Base-by-base conservation (phyloP, 2,888 invertebrate species). In the Nomada goodeniana region DNA sequence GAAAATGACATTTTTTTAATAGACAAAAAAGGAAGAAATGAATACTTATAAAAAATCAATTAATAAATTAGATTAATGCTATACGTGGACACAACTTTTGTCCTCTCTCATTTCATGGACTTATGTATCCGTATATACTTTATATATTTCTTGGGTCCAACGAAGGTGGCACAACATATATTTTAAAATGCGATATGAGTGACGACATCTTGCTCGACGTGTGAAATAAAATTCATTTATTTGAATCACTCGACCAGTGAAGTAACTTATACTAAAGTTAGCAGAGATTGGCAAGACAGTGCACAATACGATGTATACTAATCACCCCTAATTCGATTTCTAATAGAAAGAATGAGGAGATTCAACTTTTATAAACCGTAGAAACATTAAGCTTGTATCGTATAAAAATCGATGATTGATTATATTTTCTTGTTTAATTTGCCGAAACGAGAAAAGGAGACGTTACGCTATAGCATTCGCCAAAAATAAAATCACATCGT, bases 401-500 rank as follows among this genome's bases (percentile, higher is more conserved):
- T 44, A 29, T 55, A 59, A 44, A 15, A 55, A 55, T 55, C 13
- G 5, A 67, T n/a, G 36, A 36, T 36, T 36, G 7, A 42, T 47
- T 57, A n/a, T 15, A 10, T 11, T 50, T 57, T 3, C 26, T 52
- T 52, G 11, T n/a, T 72, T 44, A 44, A 23, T 69, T 60, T 60
- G 29, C 44, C 4, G 52, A 50, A 3, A 2, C 23, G 20, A 11
- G n/a, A 44, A 13, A 53, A 59, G 20, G 9, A 53, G 57, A 4
- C 29, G 10, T 50, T 73, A 84, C 2, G 44, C 64, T 10, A 29
- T 26, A 42, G 36, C 20, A 18, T 36, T 69, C 20, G 73, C 79
- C 52, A 80, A n/a, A 15, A 89, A 88, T 11, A 89, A 64, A n/a
- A 69, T 47, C 44, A 83, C 7, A 44, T 77, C n/a, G 23, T 57